A percentile compares a stretch with the other conserved stretches of the same genome.
These are phyloP conservation scores for Heteromyza rotundicornis DNA, from an alignment of 2,888 invertebrate species.

Conservation along the genomic window DNA sequence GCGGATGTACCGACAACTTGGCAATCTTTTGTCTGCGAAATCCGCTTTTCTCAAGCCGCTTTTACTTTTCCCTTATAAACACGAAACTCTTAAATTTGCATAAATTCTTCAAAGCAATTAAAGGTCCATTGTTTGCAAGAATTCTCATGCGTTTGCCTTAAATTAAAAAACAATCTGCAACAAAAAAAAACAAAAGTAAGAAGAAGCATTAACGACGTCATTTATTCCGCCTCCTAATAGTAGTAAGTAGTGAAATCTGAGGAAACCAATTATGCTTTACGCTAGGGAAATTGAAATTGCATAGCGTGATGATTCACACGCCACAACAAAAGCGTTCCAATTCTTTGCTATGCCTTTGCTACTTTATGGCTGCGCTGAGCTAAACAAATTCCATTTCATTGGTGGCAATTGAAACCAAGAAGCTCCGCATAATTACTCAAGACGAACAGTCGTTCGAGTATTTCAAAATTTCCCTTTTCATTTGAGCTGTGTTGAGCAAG, in stretches of 20 bases:
- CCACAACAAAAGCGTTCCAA: neutral
- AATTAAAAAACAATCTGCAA: neutral
- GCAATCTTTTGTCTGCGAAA: no score
- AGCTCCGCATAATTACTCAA: neutral
- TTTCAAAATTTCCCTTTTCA: conserved; percentile 7
- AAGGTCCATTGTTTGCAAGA: neutral
- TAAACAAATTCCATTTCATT: neutral
- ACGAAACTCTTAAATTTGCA: neutral
- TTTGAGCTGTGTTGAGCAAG: neutral
- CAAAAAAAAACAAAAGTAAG: neutral
- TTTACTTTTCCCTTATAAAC: no score
- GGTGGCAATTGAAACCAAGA: neutral
- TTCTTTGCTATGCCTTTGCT: neutral
- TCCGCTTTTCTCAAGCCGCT: no score
- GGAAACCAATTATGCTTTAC: neutral
- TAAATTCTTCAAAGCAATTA: neutral
- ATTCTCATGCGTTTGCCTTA: neutral
- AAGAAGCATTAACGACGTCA: no score
- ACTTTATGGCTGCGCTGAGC: neutral
- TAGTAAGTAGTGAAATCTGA: neutral
- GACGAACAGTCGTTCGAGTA: neutral
- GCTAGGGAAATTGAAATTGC: neutral
- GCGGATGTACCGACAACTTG: no score
- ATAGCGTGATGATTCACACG: neutral
- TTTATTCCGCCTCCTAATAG: neutral